Base-by-base conservation (phyloP, 2,797 vertebrate species). In the Pseudomugil tenellus region DNA sequence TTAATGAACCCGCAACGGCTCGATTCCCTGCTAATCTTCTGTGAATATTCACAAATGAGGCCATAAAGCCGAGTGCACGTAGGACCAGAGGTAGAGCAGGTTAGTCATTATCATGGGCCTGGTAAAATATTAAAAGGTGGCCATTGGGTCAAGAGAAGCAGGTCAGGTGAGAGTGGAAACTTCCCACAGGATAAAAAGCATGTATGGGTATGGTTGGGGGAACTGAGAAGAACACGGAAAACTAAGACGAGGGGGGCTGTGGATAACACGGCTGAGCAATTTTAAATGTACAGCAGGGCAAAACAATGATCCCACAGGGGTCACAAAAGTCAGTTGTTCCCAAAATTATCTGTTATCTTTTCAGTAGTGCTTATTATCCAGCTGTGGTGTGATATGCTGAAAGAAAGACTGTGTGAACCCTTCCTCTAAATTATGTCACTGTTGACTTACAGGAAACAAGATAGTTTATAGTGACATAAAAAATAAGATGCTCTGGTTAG, bases 71-170 rank as follows among this genome's bases (percentile, higher is more conserved):
- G 82, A 37, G 75, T 6, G 41, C 48, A 63, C 6, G 21, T 69
- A 37, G 71, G 68, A 17, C 62, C n/a, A 46, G 28, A 66, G 64
- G 63, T 14, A n/a, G 19, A 57, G 73, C 73, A 21, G 79, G 84
- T 93, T 91, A 93, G 88, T 87, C 86, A 92, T 93, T 89, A 74
- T 79, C 88, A 80, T 51, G 85, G 74, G 74, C 78, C 43, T 9
- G 81, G 92, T 86, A 61, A 87, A 84, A 84, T 80, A 91, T 91
- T 90, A 88, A 85, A 76, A 76, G 72, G n/a, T 11, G 54, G 54
- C 39, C 54, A 19, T 29, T 21, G 3, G 71, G 53, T 65, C 70
- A 39, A 49, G 52, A 28, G 64, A 12, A 41, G 58, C 68, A 72
- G 77, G 35, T 55, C 67, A 66, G 72, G 62, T 58, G 55, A 1